phyloP scores from a whole-genome alignment of 1,140 invertebrate genomes.

The Leptinotarsa texana region DNA sequence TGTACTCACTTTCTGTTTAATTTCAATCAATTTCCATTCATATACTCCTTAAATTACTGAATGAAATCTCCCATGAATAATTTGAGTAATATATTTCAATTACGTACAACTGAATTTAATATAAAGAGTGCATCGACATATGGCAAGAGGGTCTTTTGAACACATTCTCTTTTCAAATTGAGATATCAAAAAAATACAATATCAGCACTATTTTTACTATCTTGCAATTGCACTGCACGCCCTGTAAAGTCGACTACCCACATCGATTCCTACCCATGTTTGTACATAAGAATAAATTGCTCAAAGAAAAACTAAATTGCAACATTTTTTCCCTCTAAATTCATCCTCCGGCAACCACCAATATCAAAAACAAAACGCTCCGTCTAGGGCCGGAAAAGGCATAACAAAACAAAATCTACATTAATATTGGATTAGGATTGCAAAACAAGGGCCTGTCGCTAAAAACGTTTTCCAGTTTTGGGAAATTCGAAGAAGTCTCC shows the following conservation, averaged over 20 bases:
- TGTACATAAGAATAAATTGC: constrained; percentile 15
- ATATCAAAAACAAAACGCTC: constrained; percentile 8
- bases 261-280: neutral
- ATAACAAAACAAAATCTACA: constrained; percentile 15
- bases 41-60: too few relatives aligned
- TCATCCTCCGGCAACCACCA: neutral
- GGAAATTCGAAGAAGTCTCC: neutral
- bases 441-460: constrained; percentile 4
- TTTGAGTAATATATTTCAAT: too few relatives aligned
- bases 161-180: neutral
- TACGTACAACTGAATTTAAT: too few relatives aligned
- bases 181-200: neutral
- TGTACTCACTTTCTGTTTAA: too few relatives aligned
- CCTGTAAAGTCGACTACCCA: neutral
- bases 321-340: constrained; percentile 16
- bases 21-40: too few relatives aligned
- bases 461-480: neutral
- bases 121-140: neutral
- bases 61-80: too few relatives aligned
- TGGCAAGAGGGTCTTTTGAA: neutral
- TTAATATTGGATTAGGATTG: constrained; percentile 22
- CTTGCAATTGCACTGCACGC: neutral
- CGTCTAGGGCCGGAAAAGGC: neutral
- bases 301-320: constrained; percentile 14
- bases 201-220: neutral